Evolutionary conservation across 2,888 invertebrate species (phyloP).

Genomic region (Tetragnatha montana): DNA sequence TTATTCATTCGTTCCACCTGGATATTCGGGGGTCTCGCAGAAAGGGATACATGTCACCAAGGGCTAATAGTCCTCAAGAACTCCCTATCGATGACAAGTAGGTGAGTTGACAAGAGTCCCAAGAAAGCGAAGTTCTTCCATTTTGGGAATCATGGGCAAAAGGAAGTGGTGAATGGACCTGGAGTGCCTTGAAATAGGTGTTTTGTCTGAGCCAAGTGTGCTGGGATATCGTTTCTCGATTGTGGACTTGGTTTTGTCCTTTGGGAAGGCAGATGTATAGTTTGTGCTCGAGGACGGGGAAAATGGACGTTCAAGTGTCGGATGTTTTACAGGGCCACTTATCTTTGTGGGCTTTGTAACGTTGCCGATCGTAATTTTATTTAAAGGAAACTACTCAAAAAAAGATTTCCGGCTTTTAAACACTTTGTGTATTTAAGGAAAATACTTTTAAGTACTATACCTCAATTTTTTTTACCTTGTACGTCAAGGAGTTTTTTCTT

Average conservation of each 20-base stretch:
- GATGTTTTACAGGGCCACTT: neutral
- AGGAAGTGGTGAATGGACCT: neutral
- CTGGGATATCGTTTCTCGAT: neutral
- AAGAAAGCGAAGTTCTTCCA: neutral
- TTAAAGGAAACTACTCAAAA: neutral
- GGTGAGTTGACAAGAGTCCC: neutral
- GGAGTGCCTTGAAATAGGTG: neutral
- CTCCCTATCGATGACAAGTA: slow-evolving; percentile 2
- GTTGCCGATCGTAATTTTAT: neutral
- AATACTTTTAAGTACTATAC: no score
- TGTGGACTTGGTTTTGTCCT: neutral
- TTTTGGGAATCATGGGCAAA: neutral
- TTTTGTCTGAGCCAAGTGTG: neutral
- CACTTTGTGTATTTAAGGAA: no score
- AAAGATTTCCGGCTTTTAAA: neutral
- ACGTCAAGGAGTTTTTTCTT: no score
- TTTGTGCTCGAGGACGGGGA: neutral
- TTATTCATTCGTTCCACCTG: slow-evolving; percentile 31
- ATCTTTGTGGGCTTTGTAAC: neutral
- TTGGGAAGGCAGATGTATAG: neutral
- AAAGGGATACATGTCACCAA: neutral
- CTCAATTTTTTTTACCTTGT: no score
- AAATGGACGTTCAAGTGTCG: neutral
- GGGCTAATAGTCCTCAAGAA: slow-evolving; percentile 21
- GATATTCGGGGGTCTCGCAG: neutral